Conservation (phyloP, 2,113 vertebrate genomes). For the Leiothrix lutea region DNA sequence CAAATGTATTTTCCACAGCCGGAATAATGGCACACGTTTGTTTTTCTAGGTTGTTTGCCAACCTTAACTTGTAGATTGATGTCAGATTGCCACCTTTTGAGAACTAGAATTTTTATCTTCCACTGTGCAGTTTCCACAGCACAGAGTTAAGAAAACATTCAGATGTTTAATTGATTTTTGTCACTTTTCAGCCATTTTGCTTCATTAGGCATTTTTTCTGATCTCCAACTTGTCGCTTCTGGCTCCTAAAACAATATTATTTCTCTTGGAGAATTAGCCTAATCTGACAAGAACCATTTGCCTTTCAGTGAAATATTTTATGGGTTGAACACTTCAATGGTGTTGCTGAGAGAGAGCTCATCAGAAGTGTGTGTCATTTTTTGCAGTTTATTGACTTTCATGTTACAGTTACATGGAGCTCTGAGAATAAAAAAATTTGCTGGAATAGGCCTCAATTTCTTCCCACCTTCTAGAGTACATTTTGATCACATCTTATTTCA, state of each 20-base stretch:
- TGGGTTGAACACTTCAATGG: background rate
- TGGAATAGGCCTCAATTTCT: background rate
- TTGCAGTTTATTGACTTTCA: background rate
- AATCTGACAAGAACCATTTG: background rate
- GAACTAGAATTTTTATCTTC: background rate
- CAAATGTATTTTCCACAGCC: background rate
- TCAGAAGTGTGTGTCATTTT: background rate
- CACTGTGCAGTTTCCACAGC: background rate
- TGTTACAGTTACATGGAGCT: background rate
- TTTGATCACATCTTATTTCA: background rate
- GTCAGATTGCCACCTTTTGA: background rate
- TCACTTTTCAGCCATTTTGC: background rate
- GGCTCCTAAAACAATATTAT: background rate
- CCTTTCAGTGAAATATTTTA: background rate
- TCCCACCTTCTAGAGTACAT: background rate
- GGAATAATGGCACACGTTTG: background rate
- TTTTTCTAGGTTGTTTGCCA: background rate
- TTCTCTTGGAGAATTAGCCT: background rate
- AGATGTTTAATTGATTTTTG: background rate
- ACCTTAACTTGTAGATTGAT: background rate
- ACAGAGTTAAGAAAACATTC: background rate
- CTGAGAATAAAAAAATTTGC: background rate
- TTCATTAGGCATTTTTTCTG: background rate
- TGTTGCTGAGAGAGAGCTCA: background rate
- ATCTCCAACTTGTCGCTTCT: background rate